phyloP scores from a whole-genome alignment of 37 sponge, comb jelly and placozoan genomes.

The Hormiphora californensis region DNA sequence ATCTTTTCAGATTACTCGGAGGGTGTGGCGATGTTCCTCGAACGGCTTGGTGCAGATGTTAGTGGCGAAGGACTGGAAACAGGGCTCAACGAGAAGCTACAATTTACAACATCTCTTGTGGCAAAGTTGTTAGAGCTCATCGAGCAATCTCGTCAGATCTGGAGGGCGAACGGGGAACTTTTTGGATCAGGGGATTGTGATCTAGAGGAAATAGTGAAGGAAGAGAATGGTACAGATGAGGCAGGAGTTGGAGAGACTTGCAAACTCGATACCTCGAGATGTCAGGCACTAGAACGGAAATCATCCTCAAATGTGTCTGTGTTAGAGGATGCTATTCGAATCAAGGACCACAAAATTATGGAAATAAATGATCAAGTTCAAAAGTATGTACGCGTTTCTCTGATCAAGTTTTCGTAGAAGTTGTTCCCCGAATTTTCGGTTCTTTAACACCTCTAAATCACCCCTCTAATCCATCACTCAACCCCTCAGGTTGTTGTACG shows the following conservation, averaged over 20 bases:
- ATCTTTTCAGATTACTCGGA: neutral
- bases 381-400: no score
- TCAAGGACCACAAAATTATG: neutral
- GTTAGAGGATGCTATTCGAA: conserved; percentile 14
- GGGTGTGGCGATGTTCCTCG: conserved; percentile 2
- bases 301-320: neutral
- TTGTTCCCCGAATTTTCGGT: no score
- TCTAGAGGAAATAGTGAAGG: conserved; percentile 25
- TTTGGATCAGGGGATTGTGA: conserved; percentile 29
- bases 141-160: conserved; percentile 24
- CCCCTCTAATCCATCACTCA: no score
- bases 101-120: neutral
- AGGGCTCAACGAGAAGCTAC: neutral
- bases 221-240: conserved; percentile 49
- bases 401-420: no score
- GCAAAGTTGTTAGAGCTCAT: conserved; percentile 9
- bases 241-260: conserved; percentile 8
- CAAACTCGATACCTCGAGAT: no score
- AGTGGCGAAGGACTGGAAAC: conserved; percentile 1
- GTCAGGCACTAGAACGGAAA: neutral
- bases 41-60: neutral
- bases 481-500: conserved; percentile 13
- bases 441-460: no score
- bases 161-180: conserved; percentile 28
- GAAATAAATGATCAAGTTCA: conserved; percentile 5